phyloP scores from a whole-genome alignment of 2,888 invertebrate species.

The Dugesia japonica region DNA sequence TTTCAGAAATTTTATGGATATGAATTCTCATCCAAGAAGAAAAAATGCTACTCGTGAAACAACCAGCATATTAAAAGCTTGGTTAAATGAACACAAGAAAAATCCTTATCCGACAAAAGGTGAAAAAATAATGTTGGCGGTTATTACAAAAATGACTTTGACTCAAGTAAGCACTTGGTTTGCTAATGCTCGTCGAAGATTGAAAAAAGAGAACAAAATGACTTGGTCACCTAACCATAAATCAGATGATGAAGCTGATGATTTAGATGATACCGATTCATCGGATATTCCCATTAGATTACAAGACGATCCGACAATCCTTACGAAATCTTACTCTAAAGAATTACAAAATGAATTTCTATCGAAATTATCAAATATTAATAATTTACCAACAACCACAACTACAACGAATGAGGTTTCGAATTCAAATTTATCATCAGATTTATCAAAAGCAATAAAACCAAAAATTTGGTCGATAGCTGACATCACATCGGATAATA shows the following conservation, averaged over 20 bases:
- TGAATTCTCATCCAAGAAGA: conserved; percentile 52
- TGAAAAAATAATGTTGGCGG: conserved; percentile 83
- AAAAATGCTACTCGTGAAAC: conserved; percentile 94
- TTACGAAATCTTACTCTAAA: neutral
- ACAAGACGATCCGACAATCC: neutral
- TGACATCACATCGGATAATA: neutral
- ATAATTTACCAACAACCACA: no score
- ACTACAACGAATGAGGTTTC: neutral
- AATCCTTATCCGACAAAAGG: conserved; percentile 88
- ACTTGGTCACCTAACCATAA: conserved; percentile 81
- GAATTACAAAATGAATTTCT: neutral
- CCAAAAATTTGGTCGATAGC: neutral
- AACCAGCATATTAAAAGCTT: conserved; percentile 85
- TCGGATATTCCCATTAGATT: neutral
- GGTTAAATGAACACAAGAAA: conserved; percentile 87
- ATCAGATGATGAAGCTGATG: conserved; percentile 25
- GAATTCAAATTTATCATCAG: neutral
- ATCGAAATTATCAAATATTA: neutral
- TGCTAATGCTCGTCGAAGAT: conserved; percentile 73
- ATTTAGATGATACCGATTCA: neutral
- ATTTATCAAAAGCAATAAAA: no score
- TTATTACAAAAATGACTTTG: conserved; percentile 82
- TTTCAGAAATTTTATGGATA: conserved; percentile 28
- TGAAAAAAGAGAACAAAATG: conserved; percentile 94
- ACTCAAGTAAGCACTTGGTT: conserved; percentile 83